Base-by-base conservation (phyloP, 1,140 invertebrate species). In the Delia radicum region DNA sequence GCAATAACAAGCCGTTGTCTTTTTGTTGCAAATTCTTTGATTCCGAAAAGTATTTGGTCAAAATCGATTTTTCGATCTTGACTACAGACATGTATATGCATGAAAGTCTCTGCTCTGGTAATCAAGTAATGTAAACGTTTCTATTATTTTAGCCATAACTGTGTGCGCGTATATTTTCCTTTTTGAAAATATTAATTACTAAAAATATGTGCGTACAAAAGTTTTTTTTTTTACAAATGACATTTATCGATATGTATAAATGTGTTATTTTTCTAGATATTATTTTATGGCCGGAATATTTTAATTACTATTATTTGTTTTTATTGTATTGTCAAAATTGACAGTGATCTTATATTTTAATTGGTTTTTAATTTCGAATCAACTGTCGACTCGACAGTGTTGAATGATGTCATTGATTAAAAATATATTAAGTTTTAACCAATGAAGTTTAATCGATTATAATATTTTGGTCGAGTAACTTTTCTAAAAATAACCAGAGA, bases 291-390 rank as follows among this genome's bases (percentile, higher is more conserved):
- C 48, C 18, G 18, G 48, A 55, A 55, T 69, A 69, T 69, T 33
- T 69, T 69, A 69, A 69, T 69, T 69, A 69, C 65, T 33, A 69
- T 69, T 76, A 48, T 73, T 73, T 73, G 37, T 73, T 21, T 67
- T 67, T 42, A n/a, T n/a, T 55, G 18, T 73, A 42, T 48, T 73
- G 37, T 77, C 77, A 63, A 79, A 82, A 80, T 6, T 79, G 79
- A 82, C 81, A 81, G 79, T 76, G 81, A 79, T 74, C 75, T 78
- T 75, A 78, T 82, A 80, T 78, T 81, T 78, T 65, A 74, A 80
- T 79, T 77, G 37, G 71, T 29, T 48, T 73, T 73, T 73, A 48
- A 48, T 48, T 73, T 55, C 21, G 24, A 10, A 55, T 21, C 48
- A 55, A 55, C 18, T 55, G 48, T 55, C n/a, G 48, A n/a, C n/a